Evolutionary conservation across 2,888 invertebrate genomes (phyloP).

Genomic region (Galeopsomyia nigrocyanea): DNA sequence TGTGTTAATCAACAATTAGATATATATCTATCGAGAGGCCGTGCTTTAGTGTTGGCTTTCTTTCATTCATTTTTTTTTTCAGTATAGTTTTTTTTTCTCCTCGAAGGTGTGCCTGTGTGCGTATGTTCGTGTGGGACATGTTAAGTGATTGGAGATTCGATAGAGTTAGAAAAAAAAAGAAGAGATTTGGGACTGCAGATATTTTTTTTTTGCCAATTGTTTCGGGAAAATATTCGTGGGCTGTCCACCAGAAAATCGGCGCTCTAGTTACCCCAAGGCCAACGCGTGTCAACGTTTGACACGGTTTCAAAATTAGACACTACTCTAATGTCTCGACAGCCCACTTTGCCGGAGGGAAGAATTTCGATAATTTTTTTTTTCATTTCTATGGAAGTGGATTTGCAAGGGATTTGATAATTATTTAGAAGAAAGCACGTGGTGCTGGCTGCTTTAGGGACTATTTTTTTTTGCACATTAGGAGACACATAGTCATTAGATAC

Average conservation of each 20-base stretch:
- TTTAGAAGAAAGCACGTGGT: no score
- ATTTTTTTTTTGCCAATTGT: not conserved
- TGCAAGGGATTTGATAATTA: no score
- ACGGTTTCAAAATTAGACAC: constrained; percentile 46
- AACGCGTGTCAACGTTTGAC: constrained; percentile 41
- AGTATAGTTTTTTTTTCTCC: no score
- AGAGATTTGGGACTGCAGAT: not conserved
- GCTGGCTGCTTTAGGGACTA: no score
- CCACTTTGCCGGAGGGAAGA: no score
- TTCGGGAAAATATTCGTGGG: not conserved
- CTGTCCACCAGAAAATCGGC: not conserved
- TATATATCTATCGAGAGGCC: no score
- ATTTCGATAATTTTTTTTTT: no score
- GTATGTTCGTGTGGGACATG: no score
- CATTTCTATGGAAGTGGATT: no score
- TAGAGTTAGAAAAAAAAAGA: not conserved
- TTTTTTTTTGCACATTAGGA: no score
- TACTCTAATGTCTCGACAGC: no score
- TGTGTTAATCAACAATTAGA: constrained; percentile 46
- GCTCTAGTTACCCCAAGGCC: constrained; percentile 15
- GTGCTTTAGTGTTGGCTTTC: constrained; percentile 40
- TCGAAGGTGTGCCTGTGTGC: no score
- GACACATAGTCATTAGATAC: constrained; percentile 22
- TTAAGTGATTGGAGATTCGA: not conserved
- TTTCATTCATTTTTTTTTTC: not conserved